Evolutionary conservation across 2,888 invertebrate species (phyloP), one percentile per base, ranked within the genome.

Genomic region (Falcaria lacertinaria): DNA sequence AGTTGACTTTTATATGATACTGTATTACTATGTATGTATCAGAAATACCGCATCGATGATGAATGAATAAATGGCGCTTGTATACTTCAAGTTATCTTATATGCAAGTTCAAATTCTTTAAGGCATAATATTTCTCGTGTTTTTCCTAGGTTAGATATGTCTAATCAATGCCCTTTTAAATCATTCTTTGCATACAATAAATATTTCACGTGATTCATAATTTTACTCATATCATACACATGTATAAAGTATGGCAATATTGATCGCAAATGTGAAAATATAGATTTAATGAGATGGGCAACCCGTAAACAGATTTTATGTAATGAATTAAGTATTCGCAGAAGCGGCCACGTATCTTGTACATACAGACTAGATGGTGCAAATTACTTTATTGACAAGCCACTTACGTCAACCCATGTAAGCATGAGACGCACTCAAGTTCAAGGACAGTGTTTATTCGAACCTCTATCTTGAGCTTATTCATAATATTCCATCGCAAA

Each of bases 311-410:
- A 33, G 43, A 33, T 56, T 48, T 50, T 45, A 22, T 51, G 43
- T 50, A 45, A 50, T 45, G 45, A 50, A 60, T n/a, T 59, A 60
- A 57, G 47, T 52, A 59, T 61, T 60, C 50, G 44, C 53, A 73
- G 65, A 69, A 76, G 79, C 64, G 71, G 62, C 54, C 11, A 11
- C 3, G 11, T 28, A 28, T 11, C 3, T 28, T 11, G 11, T 51
- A 54, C 50, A 58, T 63, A 69, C 64, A 69, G 54, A 52, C 54
- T 58, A 53, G 51, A 53, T 45, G 56, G 76, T 82, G 80, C 74
- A 68, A 81, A 84, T 81, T 74, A 69, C 57, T 74, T 60, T 85
- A 74, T 80, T 83, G 75, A 77, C 78, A 70, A 64, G 71, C 54
- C 67, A 77, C 78, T 85, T 86, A 77, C 84, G 86, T 88, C 82